Percentiles rank a stretch among this genome's conserved stretches.
phyloP scores from a whole-genome alignment of 2,797 vertebrate genomes.

The Microhierax caerulescens region DNA sequence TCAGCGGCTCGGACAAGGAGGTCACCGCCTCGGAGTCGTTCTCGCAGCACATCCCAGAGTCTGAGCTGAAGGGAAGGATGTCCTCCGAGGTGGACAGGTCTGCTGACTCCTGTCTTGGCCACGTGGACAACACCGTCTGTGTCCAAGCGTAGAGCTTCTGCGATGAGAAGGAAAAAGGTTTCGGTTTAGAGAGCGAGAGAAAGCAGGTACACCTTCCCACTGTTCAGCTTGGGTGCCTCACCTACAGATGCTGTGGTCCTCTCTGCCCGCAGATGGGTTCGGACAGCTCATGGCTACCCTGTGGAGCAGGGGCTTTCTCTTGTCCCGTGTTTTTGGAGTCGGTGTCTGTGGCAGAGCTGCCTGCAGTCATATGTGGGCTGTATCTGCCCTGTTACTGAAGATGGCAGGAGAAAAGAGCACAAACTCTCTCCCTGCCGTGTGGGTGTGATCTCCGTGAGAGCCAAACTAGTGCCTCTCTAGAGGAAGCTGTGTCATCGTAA shows the following conservation, averaged over 20 bases:
- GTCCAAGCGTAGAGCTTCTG: slow-evolving; percentile 75
- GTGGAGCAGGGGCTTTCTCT: background rate
- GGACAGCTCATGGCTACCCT: background rate
- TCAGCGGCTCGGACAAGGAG: slow-evolving; percentile 63
- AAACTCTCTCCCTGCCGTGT: background rate
- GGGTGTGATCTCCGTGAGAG: background rate
- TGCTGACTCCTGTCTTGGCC: slow-evolving; percentile 33
- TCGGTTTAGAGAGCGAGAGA: background rate
- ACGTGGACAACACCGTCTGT: background rate
- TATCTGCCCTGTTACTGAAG: background rate
- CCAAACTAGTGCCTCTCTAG: background rate
- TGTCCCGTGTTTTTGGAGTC: background rate
- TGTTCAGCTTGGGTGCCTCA: background rate
- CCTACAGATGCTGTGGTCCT: background rate
- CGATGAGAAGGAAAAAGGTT: background rate
- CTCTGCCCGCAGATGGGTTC: background rate
- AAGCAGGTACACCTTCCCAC: background rate
- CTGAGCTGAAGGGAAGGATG: slow-evolving; percentile 41
- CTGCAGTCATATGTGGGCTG: background rate
- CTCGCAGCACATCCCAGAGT: slow-evolving; percentile 73
- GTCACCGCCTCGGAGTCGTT: slow-evolving; percentile 62
- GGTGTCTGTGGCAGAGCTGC: background rate
- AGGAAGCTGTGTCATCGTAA: background rate
- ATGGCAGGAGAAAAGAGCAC: background rate
- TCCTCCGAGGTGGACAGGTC: slow-evolving; percentile 44